These are phyloP conservation scores for Prunella fulvescens DNA, from an alignment of 2,113 vertebrate species.

Conservation along the genomic window DNA sequence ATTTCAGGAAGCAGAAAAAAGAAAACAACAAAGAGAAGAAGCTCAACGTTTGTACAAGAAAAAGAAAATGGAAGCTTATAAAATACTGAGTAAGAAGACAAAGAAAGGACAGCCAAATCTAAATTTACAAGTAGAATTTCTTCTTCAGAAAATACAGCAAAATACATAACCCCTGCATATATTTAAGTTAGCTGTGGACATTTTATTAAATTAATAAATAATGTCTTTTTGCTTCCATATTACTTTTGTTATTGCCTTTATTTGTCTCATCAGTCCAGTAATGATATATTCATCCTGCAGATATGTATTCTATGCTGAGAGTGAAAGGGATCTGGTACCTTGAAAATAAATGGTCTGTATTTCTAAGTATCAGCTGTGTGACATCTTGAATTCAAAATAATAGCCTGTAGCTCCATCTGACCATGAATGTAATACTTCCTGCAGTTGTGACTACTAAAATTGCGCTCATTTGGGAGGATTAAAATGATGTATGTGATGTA, in stretches of 20 bases:
- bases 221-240: background rate
- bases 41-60: constrained; percentile 85
- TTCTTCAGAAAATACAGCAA: constrained; percentile 92
- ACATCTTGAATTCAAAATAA: background rate
- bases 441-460: background rate
- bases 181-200: background rate
- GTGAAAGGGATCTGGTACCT: background rate
- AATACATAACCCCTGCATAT: constrained; percentile 18
- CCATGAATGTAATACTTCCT: background rate
- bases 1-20: constrained; percentile 82
- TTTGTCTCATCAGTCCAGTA: background rate
- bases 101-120: constrained; percentile 95
- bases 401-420: background rate
- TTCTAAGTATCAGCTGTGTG: background rate
- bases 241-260: background rate
- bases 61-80: constrained; percentile 88
- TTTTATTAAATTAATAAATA: constrained; percentile 26
- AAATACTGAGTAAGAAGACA: constrained; percentile 89
- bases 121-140: constrained; percentile 93
- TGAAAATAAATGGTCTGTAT: background rate
- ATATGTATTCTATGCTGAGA: background rate
- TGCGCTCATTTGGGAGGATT: background rate
- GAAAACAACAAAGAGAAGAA: constrained; percentile 81
- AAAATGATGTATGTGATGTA: background rate
- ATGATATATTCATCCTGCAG: background rate